Percentiles rank a stretch among this genome's conserved stretches.
Evolutionary conservation across 2,113 vertebrate species (phyloP).

Genomic region (Thalassoma bifasciatum): DNA sequence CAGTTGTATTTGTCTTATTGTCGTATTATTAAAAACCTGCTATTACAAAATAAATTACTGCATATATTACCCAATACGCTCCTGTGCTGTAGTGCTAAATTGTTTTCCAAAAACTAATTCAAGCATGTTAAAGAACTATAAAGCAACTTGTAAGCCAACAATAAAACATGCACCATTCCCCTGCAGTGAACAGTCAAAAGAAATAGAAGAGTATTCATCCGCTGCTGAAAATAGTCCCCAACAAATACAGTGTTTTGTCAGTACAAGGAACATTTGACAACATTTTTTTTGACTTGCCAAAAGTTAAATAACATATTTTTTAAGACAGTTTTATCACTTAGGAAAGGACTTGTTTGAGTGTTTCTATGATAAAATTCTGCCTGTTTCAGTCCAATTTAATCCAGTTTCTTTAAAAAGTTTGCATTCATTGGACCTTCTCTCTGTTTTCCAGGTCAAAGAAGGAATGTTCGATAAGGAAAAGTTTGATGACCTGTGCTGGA

Average conservation of each 20-base stretch:
- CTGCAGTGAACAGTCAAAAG: too few species aligned
- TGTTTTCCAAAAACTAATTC: neutral
- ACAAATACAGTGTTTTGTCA: neutral
- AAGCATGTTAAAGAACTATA: too few species aligned
- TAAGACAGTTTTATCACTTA: too few species aligned
- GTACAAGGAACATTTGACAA: neutral
- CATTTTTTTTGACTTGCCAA: too few species aligned
- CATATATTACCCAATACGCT: too few species aligned
- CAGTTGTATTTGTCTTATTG: too few species aligned
- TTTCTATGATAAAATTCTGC: too few species aligned
- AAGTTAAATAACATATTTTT: too few species aligned
- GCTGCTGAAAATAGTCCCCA: neutral
- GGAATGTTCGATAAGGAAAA: slow-evolving; percentile 85
- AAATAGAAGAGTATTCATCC: neutral
- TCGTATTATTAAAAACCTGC: too few species aligned
- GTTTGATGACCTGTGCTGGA: slow-evolving; percentile 87
- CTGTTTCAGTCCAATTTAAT: neutral
- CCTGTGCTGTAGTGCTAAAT: neutral
- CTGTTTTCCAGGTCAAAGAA: slow-evolving; percentile 77
- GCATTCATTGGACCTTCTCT: neutral
- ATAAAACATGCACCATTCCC: neutral
- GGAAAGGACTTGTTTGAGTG: too few species aligned
- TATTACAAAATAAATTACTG: neutral
- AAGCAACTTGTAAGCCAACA: neutral
- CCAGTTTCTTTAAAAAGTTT: neutral